Conservation (phyloP, 1,140 invertebrate genomes). For the Zophobas atratus region DNA sequence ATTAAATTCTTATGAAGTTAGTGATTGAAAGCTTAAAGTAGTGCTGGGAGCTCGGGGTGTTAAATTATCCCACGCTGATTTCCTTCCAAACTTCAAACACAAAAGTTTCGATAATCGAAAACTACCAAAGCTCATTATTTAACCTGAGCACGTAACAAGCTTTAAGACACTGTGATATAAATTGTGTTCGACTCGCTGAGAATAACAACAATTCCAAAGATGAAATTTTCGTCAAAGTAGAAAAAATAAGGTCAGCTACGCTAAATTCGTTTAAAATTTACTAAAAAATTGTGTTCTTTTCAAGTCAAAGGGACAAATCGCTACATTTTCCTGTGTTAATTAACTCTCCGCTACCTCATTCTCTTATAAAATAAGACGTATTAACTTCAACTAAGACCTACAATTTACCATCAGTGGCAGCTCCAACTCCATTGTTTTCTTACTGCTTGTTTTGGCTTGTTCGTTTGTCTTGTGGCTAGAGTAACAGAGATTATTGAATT, state of each 20-base stretch:
- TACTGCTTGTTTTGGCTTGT: neutral
- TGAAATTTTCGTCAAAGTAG: too few species aligned
- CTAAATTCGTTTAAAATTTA: too few species aligned
- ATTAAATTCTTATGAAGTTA: slow-evolving; percentile 29
- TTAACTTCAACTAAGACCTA: too few species aligned
- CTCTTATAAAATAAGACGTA: too few species aligned
- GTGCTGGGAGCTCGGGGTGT: slow-evolving; percentile 4
- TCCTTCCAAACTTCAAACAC: slow-evolving; percentile 41
- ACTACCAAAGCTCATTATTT: slow-evolving; percentile 45
- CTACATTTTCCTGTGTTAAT: too few species aligned
- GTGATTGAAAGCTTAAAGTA: slow-evolving; percentile 38
- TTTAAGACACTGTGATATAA: slow-evolving; percentile 16
- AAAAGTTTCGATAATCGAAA: slow-evolving; percentile 48
- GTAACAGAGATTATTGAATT: slow-evolving; percentile 32
- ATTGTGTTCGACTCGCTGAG: neutral
- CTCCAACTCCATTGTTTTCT: neutral
- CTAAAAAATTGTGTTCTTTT: too few species aligned
- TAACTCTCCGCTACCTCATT: too few species aligned
- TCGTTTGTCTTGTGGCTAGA: neutral
- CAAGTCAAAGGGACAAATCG: too few species aligned
- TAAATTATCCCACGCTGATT: slow-evolving; percentile 44
- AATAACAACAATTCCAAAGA: too few species aligned
- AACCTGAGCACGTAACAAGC: slow-evolving; percentile 40
- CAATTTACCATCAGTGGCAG: neutral
- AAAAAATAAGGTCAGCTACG: too few species aligned